Percentiles rank a stretch among this genome's conserved stretches.
phyloP scores from a whole-genome alignment of 2,797 vertebrate genomes.

The Megaceryle alcyon region DNA sequence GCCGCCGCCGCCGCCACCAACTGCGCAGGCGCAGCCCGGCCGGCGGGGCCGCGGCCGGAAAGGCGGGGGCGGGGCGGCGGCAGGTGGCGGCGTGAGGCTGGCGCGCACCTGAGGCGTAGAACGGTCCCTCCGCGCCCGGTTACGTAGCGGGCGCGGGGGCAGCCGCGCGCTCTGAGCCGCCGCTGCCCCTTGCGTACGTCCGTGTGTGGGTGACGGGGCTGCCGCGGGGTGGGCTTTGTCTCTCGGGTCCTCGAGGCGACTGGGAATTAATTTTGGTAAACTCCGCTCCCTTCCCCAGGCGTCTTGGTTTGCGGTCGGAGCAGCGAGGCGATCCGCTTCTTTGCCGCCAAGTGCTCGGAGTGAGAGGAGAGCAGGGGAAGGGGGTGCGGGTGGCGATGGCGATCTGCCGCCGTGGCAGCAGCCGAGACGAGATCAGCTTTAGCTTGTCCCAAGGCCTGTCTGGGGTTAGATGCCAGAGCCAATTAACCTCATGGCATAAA shows the following conservation, averaged over 20 bases:
- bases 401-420: not conserved
- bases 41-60: not conserved
- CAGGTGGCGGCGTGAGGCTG: not conserved
- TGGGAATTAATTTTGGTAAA: not conserved
- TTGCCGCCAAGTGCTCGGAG: not conserved
- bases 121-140: not conserved
- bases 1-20: not conserved
- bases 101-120: not conserved
- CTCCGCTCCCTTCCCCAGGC: not conserved
- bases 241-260: not conserved
- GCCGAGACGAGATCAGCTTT: not conserved
- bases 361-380: not conserved
- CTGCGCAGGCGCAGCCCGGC: not conserved
- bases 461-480: not conserved
- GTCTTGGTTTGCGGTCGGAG: not conserved
- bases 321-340: not conserved
- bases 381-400: not conserved
- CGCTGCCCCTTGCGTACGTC: not conserved
- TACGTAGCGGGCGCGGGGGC: too few relatives aligned
- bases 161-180: too few relatives aligned
- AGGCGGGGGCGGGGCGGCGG: not conserved
- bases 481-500: slow-evolving; percentile 24
- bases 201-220: not conserved
- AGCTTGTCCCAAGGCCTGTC: not conserved
- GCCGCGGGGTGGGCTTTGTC: not conserved